Evolutionary conservation across 1,140 invertebrate species (phyloP).

Genomic region (Drosophila arawakana): DNA sequence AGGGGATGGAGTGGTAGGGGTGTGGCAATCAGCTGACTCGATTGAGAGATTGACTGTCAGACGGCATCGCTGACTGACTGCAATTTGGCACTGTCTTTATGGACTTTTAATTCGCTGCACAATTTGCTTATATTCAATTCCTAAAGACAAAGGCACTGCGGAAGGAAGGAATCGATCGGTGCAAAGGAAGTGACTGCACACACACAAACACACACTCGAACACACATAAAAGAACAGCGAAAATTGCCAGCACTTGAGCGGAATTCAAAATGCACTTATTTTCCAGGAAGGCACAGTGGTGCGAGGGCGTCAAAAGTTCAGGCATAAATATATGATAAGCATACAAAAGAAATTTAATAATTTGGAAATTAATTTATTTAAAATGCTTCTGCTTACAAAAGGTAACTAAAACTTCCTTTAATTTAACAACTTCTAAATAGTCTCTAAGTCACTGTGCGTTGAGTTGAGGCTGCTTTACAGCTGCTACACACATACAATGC

Average conservation of each 20-base stretch:
- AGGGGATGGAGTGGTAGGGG: constrained; percentile 23
- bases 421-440: neutral
- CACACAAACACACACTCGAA: too few species aligned
- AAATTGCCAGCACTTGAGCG: constrained; percentile 72
- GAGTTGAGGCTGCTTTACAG: constrained; percentile 39
- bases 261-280: constrained; percentile 66
- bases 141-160: constrained; percentile 55
- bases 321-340: too few species aligned
- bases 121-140: constrained; percentile 60
- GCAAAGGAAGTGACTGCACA: constrained; percentile 44
- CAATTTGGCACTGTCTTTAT: constrained; percentile 49
- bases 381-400: too few species aligned
- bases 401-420: neutral
- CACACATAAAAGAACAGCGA: constrained; percentile 39
- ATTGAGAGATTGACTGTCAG: constrained; percentile 11
- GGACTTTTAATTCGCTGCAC: constrained; percentile 48
- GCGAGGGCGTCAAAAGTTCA: neutral
- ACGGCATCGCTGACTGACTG: constrained; percentile 10
- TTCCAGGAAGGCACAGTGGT: constrained; percentile 20
- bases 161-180: constrained; percentile 55
- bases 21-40: constrained; percentile 46
- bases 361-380: too few species aligned
- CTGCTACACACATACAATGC: constrained; percentile 59
- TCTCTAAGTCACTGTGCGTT: constrained; percentile 29
- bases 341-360: too few species aligned